Percentiles rank a stretch among this genome's conserved stretches.
These are phyloP conservation scores for Melanocharis versteri DNA, from an alignment of 2,113 vertebrate genomes.

Conservation along the genomic window DNA sequence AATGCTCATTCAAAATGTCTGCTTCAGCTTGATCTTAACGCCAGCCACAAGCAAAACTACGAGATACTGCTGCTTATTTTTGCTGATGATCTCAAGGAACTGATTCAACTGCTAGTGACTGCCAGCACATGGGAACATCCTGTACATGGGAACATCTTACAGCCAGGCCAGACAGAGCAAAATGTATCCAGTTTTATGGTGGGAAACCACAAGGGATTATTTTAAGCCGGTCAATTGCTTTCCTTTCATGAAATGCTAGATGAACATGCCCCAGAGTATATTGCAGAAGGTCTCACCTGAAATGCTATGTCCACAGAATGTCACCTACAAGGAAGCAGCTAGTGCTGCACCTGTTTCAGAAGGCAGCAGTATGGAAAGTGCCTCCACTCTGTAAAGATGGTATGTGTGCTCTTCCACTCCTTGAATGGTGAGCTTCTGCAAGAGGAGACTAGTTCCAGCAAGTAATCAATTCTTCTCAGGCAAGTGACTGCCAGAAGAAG, in stretches of 20 bases:
- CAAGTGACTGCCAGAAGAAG: background rate
- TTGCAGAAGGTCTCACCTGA: background rate
- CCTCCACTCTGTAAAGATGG: background rate
- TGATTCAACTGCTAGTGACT: background rate
- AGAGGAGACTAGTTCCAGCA: background rate
- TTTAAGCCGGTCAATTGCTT: background rate
- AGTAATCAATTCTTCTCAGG: background rate
- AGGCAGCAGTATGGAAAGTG: background rate
- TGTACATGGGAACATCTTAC: background rate
- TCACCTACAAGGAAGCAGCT: background rate
- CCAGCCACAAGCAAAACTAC: background rate
- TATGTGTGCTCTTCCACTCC: background rate
- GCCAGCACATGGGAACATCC: background rate
- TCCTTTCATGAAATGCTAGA: background rate
- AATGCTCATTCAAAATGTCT: background rate
- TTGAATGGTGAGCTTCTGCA: background rate
- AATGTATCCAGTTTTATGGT: background rate
- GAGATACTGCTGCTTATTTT: background rate
- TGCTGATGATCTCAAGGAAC: background rate
- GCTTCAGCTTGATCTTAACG: background rate
- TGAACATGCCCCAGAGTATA: too few species aligned
- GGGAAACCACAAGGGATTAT: background rate
- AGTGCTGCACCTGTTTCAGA: background rate
- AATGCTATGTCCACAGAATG: rapidly evolving
- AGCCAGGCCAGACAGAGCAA: background rate